Conservation (phyloP, 2,113 vertebrate species). For the Eretmochelys imbricata region DNA sequence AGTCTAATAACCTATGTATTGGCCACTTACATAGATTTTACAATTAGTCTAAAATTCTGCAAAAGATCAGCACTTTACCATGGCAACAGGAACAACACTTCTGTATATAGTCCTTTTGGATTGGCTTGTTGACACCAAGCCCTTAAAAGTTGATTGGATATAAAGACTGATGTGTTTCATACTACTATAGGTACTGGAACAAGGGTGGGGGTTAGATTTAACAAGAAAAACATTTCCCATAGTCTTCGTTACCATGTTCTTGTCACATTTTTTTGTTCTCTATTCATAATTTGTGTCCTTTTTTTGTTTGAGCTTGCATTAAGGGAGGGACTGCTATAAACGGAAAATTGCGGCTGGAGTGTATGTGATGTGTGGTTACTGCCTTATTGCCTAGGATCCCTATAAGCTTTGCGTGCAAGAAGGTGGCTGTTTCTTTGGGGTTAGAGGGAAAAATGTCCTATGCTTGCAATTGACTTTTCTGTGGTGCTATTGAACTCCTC, state of each 20-base stretch:
- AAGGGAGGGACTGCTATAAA: conserved; percentile 47
- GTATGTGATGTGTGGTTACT: conserved; percentile 52
- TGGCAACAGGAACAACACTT: conserved; percentile 39
- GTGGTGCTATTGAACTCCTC: conserved; percentile 57
- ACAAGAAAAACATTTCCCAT: conserved; percentile 10
- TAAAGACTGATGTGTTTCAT: conserved; percentile 27
- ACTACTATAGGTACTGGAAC: conserved; percentile 15
- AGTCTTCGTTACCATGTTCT: not conserved
- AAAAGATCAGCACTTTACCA: conserved; percentile 25
- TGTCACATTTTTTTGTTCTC: conserved; percentile 49
- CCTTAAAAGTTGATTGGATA: no score
- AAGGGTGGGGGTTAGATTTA: not conserved
- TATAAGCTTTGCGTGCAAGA: conserved; percentile 44
- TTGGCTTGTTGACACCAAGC: conserved; percentile 60
- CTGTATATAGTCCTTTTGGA: conserved; percentile 48
- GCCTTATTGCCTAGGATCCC: conserved; percentile 50
- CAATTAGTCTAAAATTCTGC: conserved; percentile 24
- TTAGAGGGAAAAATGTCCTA: conserved; percentile 37
- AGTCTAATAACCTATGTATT: conserved; percentile 4
- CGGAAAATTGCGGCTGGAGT: conserved; percentile 39
- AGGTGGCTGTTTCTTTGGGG: conserved; percentile 49
- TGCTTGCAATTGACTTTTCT: conserved; percentile 44
- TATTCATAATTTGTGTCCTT: conserved; percentile 4
- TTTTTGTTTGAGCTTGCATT: not conserved
- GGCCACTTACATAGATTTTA: not conserved